A percentile compares a stretch with the other conserved stretches of the same genome.
These are phyloP conservation scores for Cassiopea xamachana DNA, from an alignment of 30 jellyfish, hydroid and myxozoan species.

Conservation along the genomic window DNA sequence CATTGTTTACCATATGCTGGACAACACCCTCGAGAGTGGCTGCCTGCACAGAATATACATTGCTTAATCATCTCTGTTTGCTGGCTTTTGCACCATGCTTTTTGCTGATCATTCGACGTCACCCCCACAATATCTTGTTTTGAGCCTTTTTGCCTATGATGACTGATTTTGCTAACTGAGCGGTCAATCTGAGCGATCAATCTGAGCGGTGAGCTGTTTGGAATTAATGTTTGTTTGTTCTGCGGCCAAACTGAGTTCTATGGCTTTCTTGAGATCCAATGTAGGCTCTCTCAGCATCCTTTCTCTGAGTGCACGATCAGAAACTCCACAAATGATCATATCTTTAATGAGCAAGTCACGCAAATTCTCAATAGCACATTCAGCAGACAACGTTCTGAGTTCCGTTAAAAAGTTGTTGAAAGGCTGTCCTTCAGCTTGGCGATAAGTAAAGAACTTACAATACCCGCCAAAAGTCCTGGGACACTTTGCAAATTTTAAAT, in stretches of 20 bases:
- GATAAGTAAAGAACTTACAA: conserved; percentile 50
- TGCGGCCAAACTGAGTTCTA: conserved; percentile 64
- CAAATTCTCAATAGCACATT: conserved; percentile 54
- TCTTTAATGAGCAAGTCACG: conserved; percentile 58
- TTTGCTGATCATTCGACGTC: conserved; percentile 39
- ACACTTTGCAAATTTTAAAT: no score
- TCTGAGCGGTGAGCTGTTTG: conserved; percentile 44
- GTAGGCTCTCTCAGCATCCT: conserved; percentile 68
- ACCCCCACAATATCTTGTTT: conserved; percentile 44
- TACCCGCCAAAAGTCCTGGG: no score
- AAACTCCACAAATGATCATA: conserved; percentile 59
- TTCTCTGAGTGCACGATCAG: conserved; percentile 57
- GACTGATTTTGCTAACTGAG: conserved; percentile 48
- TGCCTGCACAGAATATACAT: conserved; percentile 77
- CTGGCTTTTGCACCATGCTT: conserved; percentile 11
- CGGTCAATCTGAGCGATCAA: conserved; percentile 49
- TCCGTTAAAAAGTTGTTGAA: conserved; percentile 49
- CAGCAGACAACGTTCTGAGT: conserved; percentile 68
- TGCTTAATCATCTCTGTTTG: conserved; percentile 27
- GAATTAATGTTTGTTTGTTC: conserved; percentile 45
- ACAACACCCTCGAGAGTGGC: conserved; percentile 64
- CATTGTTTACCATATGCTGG: conserved; percentile 56
- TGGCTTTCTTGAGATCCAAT: conserved; percentile 57
- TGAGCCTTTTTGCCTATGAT: conserved; percentile 16
- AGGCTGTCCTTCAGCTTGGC: conserved; percentile 54